Conservation (phyloP, 2,113 vertebrate species). For the Willisornis vidua region DNA sequence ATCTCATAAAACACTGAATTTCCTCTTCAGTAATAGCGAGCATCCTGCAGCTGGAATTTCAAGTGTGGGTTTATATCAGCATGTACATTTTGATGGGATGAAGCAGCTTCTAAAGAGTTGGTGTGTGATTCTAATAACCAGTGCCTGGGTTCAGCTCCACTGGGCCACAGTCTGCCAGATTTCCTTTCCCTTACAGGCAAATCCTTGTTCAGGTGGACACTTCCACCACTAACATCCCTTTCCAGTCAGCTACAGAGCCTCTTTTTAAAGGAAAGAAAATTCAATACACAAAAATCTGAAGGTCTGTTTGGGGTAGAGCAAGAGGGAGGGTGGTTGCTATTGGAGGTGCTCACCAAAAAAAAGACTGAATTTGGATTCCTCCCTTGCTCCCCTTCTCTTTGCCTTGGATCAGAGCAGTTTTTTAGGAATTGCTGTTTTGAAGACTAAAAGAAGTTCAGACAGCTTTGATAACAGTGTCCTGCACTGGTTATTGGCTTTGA, state of each 20-base stretch:
- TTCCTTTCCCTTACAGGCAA: not conserved
- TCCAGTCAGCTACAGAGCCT: not conserved
- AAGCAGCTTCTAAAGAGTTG: not conserved
- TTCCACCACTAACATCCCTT: not conserved
- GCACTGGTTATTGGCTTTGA: not conserved
- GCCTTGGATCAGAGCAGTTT: not conserved
- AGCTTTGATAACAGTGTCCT: not conserved
- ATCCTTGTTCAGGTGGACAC: not conserved
- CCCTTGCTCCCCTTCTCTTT: not conserved
- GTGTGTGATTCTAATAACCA: not conserved
- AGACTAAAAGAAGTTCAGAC: not conserved
- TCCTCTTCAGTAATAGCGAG: not conserved
- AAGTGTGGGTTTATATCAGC: not conserved
- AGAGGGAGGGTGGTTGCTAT: not conserved
- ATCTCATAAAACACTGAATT: not conserved
- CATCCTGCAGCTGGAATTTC: not conserved
- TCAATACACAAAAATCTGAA: not conserved
- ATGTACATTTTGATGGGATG: not conserved
- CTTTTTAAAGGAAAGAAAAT: not conserved
- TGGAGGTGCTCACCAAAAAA: not conserved
- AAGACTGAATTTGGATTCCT: not conserved
- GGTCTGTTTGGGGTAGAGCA: not conserved
- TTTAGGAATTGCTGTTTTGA: not conserved
- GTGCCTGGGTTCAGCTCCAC: not conserved
- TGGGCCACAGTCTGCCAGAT: rapidly evolving